phyloP scores from a whole-genome alignment of 2,888 invertebrate species.

The Toxonevra muliebris region DNA sequence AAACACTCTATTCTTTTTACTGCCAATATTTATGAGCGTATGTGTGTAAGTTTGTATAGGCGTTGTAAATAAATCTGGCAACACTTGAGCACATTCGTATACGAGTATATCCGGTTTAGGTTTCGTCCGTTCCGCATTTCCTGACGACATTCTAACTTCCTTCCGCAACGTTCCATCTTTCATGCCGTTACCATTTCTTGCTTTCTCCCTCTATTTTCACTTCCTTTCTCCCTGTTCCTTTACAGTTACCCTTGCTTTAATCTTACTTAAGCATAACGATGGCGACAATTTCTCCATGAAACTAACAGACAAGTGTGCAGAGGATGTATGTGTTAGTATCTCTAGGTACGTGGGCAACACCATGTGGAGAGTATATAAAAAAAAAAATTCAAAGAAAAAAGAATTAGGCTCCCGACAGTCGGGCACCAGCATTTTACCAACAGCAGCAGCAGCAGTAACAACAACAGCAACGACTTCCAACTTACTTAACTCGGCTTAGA shows the following conservation, averaged over 20 bases:
- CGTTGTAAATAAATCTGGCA: slow-evolving; percentile 4
- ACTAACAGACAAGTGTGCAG: slow-evolving; percentile 11
- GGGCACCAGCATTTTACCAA: slow-evolving; percentile 65
- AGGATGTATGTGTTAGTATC: not conserved
- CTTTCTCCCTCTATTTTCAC: not conserved
- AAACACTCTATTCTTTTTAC: not conserved
- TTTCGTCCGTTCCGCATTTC: not conserved
- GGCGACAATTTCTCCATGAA: not conserved
- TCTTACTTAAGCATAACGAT: slow-evolving; percentile 8
- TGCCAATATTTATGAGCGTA: too few species aligned
- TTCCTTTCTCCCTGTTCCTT: not conserved
- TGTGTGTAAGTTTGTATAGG: too few species aligned
- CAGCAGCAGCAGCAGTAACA: slow-evolving; percentile 9
- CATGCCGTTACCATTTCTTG: not conserved
- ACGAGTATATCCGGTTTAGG: too few species aligned
- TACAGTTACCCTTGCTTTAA: not conserved
- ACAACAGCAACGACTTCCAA: slow-evolving; percentile 9
- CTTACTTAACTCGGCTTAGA: slow-evolving; percentile 23
- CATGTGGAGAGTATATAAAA: slow-evolving; percentile 15
- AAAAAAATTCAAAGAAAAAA: slow-evolving; percentile 35
- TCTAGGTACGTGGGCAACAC: slow-evolving; percentile 11
- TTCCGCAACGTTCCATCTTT: not conserved
- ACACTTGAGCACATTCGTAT: slow-evolving; percentile 9
- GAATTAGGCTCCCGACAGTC: slow-evolving; percentile 68
- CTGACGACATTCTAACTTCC: slow-evolving; percentile 8